Conservation (phyloP, 1,140 invertebrate genomes). For the Ips typographus region DNA sequence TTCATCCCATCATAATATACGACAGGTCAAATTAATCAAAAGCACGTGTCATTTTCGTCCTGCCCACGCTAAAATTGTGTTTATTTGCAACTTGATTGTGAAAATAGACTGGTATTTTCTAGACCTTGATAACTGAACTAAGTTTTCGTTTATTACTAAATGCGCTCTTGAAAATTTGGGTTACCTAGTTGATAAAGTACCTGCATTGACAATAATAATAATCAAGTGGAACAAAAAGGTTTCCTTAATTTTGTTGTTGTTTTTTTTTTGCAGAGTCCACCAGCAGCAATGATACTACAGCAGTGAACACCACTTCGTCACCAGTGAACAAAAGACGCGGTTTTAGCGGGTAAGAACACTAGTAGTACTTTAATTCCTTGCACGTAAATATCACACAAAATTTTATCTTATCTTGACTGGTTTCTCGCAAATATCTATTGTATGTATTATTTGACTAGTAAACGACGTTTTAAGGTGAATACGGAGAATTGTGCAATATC, state of each 20-base stretch:
- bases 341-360: slow-evolving; percentile 72
- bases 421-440: slow-evolving; percentile 16
- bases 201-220: neutral
- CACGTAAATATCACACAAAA: neutral
- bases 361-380: neutral
- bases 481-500: neutral
- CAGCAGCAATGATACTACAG: slow-evolving; percentile 58
- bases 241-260: slow-evolving; percentile 1
- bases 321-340: slow-evolving; percentile 78
- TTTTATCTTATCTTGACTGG: slow-evolving; percentile 27
- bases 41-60: no score
- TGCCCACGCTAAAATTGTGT: no score
- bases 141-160: neutral
- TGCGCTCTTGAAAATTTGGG: neutral
- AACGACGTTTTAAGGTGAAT: no score
- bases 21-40: no score
- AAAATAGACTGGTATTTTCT: no score
- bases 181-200: neutral
- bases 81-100: no score
- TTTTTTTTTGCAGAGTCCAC: slow-evolving; percentile 38
- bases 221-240: neutral
- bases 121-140: no score
- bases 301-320: slow-evolving; percentile 59
- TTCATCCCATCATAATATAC: no score
- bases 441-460: no score